Base-by-base conservation (phyloP, 2,113 vertebrate species). In the Chascanopsetta lugubris region DNA sequence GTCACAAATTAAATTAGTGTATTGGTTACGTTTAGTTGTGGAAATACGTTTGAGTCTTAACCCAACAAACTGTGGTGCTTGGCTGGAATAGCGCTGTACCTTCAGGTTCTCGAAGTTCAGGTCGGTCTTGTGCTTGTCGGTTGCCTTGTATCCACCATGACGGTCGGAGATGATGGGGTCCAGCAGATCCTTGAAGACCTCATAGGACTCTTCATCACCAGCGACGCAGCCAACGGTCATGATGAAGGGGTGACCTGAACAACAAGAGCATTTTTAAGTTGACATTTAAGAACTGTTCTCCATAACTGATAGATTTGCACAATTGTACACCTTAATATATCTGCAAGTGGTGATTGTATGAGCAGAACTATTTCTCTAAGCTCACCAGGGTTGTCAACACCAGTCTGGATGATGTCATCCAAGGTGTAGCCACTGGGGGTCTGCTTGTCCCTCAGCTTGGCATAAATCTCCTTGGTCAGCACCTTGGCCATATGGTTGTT, bases 401-500 rank as follows among this genome's bases (percentile, higher is more conserved):
- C 96, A 0, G 94, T 97, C 92, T 98, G 96, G 89, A 98, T 96
- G 86, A 86, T 5, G 0, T 98, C 96, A 2, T 98, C 96, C 69
- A 98, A 1, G 26, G 96, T 98, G 89, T 87, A 97, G 45, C 96
- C 96, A 0, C 93, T 96, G 2, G 95, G 89, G 0, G 96, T 98
- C 89, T 96, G 95, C 91, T 94, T 97, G 87, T 95, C 96, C 1
- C 96, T 92, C 50, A 98, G 70, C 69, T 94, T 94, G 78, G 69
- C 90, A 59, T 98, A 98, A 0, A 98, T 27, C 0, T 95, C 94
- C 4, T 69, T 89, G 58, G 91, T 94, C 82, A 98, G 91, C 2
- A 38, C 88, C 83, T 97, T 97, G 82, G 96, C 96, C 96, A 98
- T 98, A 83, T 98, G 95, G 92, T 98, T 98, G 92, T 98, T 98